These are phyloP conservation scores for Drosophila quinaria DNA, from an alignment of 2,888 invertebrate genomes.

Conservation along the genomic window DNA sequence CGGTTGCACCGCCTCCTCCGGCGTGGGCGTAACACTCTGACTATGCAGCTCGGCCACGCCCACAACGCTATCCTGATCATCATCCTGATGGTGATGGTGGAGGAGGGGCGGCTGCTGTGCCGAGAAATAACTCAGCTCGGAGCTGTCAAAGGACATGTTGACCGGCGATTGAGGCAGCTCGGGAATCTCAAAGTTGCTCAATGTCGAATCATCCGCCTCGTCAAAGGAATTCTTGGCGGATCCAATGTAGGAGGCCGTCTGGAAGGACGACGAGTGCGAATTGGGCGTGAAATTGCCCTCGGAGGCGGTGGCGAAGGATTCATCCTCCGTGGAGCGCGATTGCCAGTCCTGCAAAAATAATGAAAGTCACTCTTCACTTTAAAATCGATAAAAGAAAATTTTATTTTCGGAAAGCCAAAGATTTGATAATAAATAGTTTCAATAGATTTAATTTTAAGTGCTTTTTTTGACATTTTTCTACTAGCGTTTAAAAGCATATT, in stretches of 20 bases:
- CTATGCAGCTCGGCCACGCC: slow-evolving; percentile 81
- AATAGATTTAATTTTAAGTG: too few species aligned
- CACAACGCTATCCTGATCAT: slow-evolving; percentile 72
- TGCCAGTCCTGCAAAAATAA: slow-evolving; percentile 84
- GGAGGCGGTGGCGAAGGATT: slow-evolving; percentile 90
- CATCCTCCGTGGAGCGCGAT: slow-evolving; percentile 87
- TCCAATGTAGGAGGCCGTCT: slow-evolving; percentile 88
- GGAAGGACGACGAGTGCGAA: slow-evolving; percentile 89
- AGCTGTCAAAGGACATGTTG: slow-evolving; percentile 84
- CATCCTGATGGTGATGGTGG: slow-evolving; percentile 28
- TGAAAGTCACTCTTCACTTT: too few species aligned
- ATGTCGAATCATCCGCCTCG: slow-evolving; percentile 83
- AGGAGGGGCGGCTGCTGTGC: slow-evolving; percentile 62
- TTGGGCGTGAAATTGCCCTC: slow-evolving; percentile 89
- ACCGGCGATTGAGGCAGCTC: slow-evolving; percentile 83
- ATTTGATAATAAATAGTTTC: too few species aligned
- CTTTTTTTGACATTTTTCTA: too few species aligned
- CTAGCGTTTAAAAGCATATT: too few species aligned
- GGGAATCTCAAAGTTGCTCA: slow-evolving; percentile 78
- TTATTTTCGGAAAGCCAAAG: too few species aligned
- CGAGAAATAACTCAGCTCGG: slow-evolving; percentile 84
- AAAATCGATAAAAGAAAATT: neutral
- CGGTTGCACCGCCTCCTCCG: slow-evolving; percentile 65
- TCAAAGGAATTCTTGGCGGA: slow-evolving; percentile 86
- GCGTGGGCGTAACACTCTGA: slow-evolving; percentile 83